Conservation (phyloP, 2,888 invertebrate species). For the Drosophila mimetica region DNA sequence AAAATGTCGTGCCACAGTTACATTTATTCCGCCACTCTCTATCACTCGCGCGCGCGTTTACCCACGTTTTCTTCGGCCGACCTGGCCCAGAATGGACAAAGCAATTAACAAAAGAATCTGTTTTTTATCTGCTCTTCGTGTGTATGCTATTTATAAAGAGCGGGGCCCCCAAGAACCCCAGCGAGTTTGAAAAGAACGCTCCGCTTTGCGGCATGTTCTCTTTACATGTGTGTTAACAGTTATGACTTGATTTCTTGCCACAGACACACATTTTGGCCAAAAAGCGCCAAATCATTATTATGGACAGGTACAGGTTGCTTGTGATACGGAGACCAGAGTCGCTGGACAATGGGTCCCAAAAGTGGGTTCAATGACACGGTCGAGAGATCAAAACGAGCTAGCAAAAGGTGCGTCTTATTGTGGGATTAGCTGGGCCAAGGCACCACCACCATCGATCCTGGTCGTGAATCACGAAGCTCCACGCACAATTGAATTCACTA, state of each 20-base stretch:
- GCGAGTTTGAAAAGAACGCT: conserved; percentile 42
- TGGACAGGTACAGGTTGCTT: conserved; percentile 47
- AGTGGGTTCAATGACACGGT: conserved; percentile 27
- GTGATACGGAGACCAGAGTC: conserved; percentile 44
- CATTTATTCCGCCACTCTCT: conserved; percentile 40
- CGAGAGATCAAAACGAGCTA: conserved; percentile 9
- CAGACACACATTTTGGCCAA: conserved; percentile 41
- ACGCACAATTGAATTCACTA: conserved; percentile 22
- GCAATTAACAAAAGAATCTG: conserved; percentile 49
- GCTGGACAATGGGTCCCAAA: conserved; percentile 46
- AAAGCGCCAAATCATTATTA: conserved; percentile 70
- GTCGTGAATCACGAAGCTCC: conserved; percentile 38
- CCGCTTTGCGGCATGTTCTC: conserved; percentile 34
- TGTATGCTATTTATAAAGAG: neutral
- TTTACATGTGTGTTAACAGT: conserved; percentile 56
- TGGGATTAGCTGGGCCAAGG: conserved; percentile 19
- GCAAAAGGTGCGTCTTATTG: conserved; percentile 21
- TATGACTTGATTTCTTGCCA: conserved; percentile 68
- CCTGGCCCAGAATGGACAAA: conserved; percentile 23
- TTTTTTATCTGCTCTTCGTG: conserved; percentile 36
- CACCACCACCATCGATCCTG: conserved; percentile 20
- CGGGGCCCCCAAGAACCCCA: neutral
- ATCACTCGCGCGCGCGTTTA: conserved; percentile 14
- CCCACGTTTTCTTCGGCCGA: conserved; percentile 30
- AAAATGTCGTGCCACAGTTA: conserved; percentile 47